Conservation (phyloP, 2,888 invertebrate species). For the Meiosimyza decipiens region DNA sequence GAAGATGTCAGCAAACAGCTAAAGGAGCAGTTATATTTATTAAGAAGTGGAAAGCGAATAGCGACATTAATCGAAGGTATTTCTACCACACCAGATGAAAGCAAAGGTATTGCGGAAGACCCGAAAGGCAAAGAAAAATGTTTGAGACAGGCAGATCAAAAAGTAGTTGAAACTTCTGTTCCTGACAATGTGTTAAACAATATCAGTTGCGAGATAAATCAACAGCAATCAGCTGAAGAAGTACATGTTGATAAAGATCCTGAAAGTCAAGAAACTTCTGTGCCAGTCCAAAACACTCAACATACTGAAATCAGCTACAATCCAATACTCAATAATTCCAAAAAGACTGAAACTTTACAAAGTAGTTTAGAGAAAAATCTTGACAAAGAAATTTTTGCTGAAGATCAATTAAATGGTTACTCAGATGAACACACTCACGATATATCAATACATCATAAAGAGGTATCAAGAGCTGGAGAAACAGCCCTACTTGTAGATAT, state of each 20-base stretch:
- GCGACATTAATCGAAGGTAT: slow-evolving; percentile 52
- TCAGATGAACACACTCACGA: slow-evolving; percentile 43
- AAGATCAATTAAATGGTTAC: slow-evolving; percentile 30
- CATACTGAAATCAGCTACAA: background rate
- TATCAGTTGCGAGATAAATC: background rate
- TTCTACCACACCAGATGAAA: background rate
- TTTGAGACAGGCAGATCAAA: slow-evolving; percentile 34
- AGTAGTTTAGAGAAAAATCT: slow-evolving; percentile 44
- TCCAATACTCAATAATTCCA: background rate
- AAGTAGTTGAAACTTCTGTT: slow-evolving; percentile 32
- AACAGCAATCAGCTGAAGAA: background rate
- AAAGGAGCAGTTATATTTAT: slow-evolving; percentile 61
- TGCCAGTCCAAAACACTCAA: background rate
- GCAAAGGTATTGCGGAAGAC: background rate
- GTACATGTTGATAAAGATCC: too few species aligned
- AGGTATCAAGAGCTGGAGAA: slow-evolving; percentile 8
- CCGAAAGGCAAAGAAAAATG: background rate
- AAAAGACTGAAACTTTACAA: slow-evolving; percentile 39
- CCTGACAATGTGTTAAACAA: slow-evolving; percentile 2
- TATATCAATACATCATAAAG: slow-evolving; percentile 29
- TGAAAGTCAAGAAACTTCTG: too few species aligned
- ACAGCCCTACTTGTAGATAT: background rate
- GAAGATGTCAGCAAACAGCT: slow-evolving; percentile 59
- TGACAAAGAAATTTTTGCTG: slow-evolving; percentile 42
- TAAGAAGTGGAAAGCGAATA: slow-evolving; percentile 56